Evolutionary conservation across 1,140 invertebrate species (phyloP).

Genomic region (Pseudomyrmex dendroicus): DNA sequence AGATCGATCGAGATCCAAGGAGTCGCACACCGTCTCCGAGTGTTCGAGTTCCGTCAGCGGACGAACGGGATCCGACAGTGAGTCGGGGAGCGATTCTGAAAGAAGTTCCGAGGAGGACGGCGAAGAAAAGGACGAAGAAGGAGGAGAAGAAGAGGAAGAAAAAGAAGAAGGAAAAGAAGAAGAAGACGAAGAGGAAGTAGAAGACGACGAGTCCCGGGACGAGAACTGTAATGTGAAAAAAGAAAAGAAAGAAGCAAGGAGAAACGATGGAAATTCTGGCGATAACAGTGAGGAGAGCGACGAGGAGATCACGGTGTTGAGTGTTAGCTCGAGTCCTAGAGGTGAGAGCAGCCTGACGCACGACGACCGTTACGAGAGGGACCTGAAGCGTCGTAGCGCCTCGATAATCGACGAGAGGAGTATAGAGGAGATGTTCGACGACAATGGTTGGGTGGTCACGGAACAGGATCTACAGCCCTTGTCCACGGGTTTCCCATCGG

Average conservation of each 20-base stretch:
- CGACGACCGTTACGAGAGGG: slow-evolving; percentile 17
- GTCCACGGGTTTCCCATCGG: too few relatives aligned
- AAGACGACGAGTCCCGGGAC: slow-evolving; percentile 54
- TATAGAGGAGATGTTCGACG: slow-evolving; percentile 80
- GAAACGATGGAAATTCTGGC: neutral
- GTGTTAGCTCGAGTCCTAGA: slow-evolving; percentile 7
- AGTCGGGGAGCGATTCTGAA: slow-evolving; percentile 30
- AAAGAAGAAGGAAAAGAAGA: neutral
- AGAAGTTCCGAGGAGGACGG: slow-evolving; percentile 27
- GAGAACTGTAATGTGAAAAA: slow-evolving; percentile 65
- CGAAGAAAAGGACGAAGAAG: slow-evolving; percentile 25
- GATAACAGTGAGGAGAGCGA: slow-evolving; percentile 44
- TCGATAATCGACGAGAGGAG: slow-evolving; percentile 66
- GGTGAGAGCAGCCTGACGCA: slow-evolving; percentile 30
- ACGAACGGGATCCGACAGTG: slow-evolving; percentile 12
- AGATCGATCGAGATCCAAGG: slow-evolving; percentile 40
- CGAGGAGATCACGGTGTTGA: slow-evolving; percentile 52
- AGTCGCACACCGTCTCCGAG: slow-evolving; percentile 31
- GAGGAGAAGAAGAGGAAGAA: slow-evolving; percentile 45
- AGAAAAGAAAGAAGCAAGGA: slow-evolving; percentile 32
- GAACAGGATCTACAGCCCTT: slow-evolving; percentile 67
- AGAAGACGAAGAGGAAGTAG: neutral
- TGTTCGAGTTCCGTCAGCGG: slow-evolving; percentile 26
- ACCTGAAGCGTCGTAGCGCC: slow-evolving; percentile 58
- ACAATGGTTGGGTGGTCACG: slow-evolving; percentile 82